Conservation (phyloP, 1,140 invertebrate species). For the Platyura marginata region DNA sequence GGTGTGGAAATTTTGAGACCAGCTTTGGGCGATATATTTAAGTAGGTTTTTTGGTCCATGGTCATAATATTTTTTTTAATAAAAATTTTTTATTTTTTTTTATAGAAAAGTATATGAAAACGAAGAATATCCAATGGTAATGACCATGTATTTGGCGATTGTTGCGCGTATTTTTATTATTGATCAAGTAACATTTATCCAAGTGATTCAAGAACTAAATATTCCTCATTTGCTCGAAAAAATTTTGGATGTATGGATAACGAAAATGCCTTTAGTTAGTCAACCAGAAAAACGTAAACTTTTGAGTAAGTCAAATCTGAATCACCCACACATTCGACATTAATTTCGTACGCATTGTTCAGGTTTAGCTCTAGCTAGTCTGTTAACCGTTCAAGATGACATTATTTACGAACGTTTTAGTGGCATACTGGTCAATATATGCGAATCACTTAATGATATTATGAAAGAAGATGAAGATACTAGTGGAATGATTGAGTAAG, state of each 20-base stretch:
- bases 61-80: not conserved
- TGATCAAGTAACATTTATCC: conserved; percentile 49
- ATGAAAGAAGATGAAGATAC: conserved; percentile 48
- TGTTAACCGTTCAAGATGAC: conserved; percentile 47
- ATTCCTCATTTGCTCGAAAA: conserved; percentile 40
- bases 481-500: conserved; percentile 44
- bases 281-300: conserved; percentile 67
- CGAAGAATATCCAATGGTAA: conserved; percentile 49
- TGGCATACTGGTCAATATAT: conserved; percentile 54
- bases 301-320: conserved; percentile 28
- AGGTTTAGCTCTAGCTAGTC: conserved; percentile 61
- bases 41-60: conserved; percentile 28
- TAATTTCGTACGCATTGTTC: too few species aligned
- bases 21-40: conserved; percentile 41
- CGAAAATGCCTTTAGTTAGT: conserved; percentile 55
- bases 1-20: conserved; percentile 45
- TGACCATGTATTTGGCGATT: conserved; percentile 58
- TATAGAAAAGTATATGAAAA: conserved; percentile 39
- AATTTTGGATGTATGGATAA: conserved; percentile 60
- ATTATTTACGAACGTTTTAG: conserved; percentile 54
- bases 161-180: conserved; percentile 57
- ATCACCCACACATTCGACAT: too few species aligned
- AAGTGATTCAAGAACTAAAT: conserved; percentile 35
- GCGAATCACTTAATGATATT: conserved; percentile 75
- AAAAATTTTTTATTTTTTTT: not conserved